Evolutionary conservation across 2,797 vertebrate species (phyloP).

Genomic region (Psittacula derbiana): DNA sequence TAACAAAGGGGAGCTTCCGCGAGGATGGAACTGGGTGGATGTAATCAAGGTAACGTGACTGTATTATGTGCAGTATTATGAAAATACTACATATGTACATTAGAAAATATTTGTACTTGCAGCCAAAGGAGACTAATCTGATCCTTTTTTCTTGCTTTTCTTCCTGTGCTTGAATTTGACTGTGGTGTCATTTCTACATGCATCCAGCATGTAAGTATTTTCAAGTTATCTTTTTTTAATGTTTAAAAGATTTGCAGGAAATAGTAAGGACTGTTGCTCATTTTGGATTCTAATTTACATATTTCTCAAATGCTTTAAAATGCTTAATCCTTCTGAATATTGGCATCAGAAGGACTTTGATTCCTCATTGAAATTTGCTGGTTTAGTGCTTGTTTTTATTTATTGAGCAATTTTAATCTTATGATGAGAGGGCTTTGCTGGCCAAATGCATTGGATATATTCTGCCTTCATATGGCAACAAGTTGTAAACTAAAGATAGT

Average conservation of each 20-base stretch:
- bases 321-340: not conserved
- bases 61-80: not conserved
- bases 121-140: not conserved
- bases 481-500: not conserved
- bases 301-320: not conserved
- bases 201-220: slow-evolving; percentile 83
- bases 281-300: not conserved
- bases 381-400: not conserved
- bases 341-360: not conserved
- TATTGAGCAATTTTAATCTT: not conserved
- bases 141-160: slow-evolving; percentile 27
- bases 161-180: slow-evolving; percentile 44
- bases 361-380: not conserved
- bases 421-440: not conserved
- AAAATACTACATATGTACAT: not conserved
- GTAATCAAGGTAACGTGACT: slow-evolving; percentile 88
- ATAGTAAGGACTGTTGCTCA: not conserved
- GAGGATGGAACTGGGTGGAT: slow-evolving; percentile 98
- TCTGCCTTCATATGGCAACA: not conserved
- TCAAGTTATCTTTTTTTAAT: slow-evolving; percentile 2
- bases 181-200: not conserved
- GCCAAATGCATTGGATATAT: not conserved
- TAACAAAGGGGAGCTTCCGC: slow-evolving; percentile 93
- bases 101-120: not conserved
- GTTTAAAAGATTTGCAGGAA: not conserved